phyloP scores from a whole-genome alignment of 2,113 vertebrate genomes.

The Balaenoptera acutorostrata region DNA sequence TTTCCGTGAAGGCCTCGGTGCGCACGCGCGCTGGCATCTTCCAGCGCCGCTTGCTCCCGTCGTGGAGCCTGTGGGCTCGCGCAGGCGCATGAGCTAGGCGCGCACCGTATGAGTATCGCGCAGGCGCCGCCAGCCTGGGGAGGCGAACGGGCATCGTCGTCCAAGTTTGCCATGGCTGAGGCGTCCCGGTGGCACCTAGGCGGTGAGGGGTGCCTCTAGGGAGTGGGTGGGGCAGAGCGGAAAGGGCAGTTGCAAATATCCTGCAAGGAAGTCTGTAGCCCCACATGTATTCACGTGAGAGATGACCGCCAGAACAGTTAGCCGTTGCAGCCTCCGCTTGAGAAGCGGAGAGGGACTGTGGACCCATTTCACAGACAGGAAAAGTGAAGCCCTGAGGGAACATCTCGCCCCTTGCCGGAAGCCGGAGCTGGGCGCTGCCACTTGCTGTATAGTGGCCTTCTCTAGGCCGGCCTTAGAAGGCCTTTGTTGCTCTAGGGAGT shows the following conservation, averaged over 20 bases:
- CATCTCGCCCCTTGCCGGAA: accelerated
- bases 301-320: background rate
- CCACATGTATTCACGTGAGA: background rate
- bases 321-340: background rate
- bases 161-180: background rate
- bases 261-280: background rate
- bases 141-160: accelerated
- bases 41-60: accelerated
- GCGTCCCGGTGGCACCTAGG: background rate
- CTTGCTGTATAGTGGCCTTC: background rate
- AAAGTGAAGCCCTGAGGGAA: background rate
- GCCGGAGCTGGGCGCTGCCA: background rate
- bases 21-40: background rate
- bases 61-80: background rate
- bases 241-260: background rate
- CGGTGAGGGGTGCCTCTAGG: background rate
- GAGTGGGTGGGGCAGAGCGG: background rate
- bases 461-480: background rate
- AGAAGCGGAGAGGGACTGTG: background rate
- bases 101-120: background rate
- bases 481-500: background rate
- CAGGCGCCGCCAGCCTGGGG: background rate
- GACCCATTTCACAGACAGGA: background rate
- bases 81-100: background rate
- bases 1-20: accelerated